Evolutionary conservation across 2,797 vertebrate species (phyloP).

Genomic region (Premnoplex brunnescens): DNA sequence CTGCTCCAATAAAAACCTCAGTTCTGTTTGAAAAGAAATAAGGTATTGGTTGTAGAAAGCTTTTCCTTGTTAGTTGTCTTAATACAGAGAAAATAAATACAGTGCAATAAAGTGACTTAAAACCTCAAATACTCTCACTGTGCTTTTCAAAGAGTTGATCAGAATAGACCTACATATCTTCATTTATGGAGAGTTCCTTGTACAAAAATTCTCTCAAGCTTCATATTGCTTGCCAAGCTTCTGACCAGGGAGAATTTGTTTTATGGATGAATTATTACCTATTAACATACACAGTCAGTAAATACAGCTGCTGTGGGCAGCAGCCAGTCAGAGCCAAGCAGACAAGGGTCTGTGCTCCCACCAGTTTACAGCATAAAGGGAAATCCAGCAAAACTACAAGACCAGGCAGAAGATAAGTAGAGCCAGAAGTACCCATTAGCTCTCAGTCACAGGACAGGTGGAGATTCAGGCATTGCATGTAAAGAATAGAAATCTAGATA

Average conservation of each 20-base stretch:
- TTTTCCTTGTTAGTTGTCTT: background rate
- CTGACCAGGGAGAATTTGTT: background rate
- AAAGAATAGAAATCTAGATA: background rate
- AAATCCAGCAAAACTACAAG: background rate
- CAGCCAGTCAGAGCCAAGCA: background rate
- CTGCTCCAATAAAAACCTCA: background rate
- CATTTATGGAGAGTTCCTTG: background rate
- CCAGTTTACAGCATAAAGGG: background rate
- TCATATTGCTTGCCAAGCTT: background rate
- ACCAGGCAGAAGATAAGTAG: background rate
- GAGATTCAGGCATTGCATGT: background rate
- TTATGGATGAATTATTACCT: constrained; percentile 35
- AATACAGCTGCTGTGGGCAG: constrained; percentile 21
- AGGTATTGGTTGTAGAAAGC: background rate
- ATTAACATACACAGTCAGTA: background rate
- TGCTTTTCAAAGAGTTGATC: background rate
- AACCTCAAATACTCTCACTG: background rate
- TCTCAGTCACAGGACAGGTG: background rate
- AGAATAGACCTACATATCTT: background rate
- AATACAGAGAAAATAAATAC: background rate
- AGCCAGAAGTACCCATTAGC: background rate
- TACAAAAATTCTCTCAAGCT: background rate
- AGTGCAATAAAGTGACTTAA: background rate
- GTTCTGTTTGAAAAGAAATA: background rate
- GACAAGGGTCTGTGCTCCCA: background rate